These are phyloP conservation scores for Bugula neritina DNA, from an alignment of 2,888 invertebrate species.

Conservation along the genomic window DNA sequence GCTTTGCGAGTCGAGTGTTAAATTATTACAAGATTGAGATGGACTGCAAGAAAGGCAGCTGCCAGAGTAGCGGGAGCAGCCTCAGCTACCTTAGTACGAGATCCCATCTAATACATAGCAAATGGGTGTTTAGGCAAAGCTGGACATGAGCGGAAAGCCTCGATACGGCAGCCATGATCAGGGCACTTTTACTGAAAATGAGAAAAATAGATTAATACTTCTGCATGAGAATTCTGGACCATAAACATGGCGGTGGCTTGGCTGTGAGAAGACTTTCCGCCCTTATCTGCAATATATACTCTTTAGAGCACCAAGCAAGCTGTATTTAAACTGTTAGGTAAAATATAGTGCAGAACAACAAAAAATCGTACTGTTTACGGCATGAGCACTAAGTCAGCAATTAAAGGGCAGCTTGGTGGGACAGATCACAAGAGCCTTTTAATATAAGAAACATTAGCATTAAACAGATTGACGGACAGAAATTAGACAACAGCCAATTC, in stretches of 20 bases:
- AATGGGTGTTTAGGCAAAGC: conserved; percentile 11
- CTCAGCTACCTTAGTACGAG: not conserved
- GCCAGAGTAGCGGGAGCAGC: conserved; percentile 5
- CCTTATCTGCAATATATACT: not conserved
- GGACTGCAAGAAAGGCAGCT: too few species aligned
- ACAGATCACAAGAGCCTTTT: too few species aligned
- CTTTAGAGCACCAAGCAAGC: not conserved
- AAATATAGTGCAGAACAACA: not conserved
- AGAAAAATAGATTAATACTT: not conserved
- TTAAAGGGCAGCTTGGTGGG: too few species aligned
- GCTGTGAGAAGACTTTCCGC: not conserved
- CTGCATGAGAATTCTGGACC: not conserved
- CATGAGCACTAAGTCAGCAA: too few species aligned
- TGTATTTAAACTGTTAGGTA: not conserved
- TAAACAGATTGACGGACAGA: too few species aligned
- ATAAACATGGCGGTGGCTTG: not conserved
- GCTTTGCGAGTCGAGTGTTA: too few species aligned
- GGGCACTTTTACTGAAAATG: conserved; percentile 7
- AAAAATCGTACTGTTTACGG: too few species aligned
- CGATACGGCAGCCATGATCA: not conserved
- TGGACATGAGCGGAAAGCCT: conserved; percentile 18
- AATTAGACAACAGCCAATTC: too few species aligned
- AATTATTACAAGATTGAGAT: too few species aligned
- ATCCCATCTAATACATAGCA: conserved; percentile 5
- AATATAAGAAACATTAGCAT: too few species aligned